Evolutionary conservation across 2,888 invertebrate genomes (phyloP), one percentile per base, ranked within the genome.

Genomic region (Tiliacea aurago): DNA sequence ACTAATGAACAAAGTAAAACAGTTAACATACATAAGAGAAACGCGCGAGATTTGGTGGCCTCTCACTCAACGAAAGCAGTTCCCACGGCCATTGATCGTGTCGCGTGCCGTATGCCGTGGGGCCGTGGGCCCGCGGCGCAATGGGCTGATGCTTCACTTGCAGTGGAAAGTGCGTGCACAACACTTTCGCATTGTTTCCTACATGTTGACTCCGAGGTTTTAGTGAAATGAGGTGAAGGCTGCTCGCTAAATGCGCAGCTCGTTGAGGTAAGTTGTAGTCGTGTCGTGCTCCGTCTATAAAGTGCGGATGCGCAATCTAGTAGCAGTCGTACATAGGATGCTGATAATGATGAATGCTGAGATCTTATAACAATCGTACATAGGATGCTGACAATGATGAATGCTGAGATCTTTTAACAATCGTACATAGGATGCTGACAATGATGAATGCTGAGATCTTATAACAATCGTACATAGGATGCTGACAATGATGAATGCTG

Each of bases 61-160:
- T 86, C 89, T 88, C 80, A 85, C 88, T 88, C 74, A 84, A 89
- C 70, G 90, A 90, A 90, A 90, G 89, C 90, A 83, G 86, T 86
- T 84, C 82, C 78, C 86, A 81, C 84, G 81, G 73, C 78, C 83
- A 87, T 87, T 90, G 90, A 90, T 84, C 72, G 76, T 70, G 81
- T 7, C 49, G 67, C 33, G 49, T 68, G 84, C 63, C 69, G 68
- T 70, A 56, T 53, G 80, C 58, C 51, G 23, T 2, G 33, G 4
- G 23, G 15, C 45, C 28, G 28, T 2, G 55, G 23, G 59, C n/a
- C 10, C 2, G 28, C 73, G 20, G 55, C 67, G 74, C 72, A 67
- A 11, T 55, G 55, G 66, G 78, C 70, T 73, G 70, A 64, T 71
- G 77, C 62, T 70, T 68, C 70, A 70, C 64, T 73, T 58, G 73